Evolutionary conservation across 2,888 invertebrate species (phyloP), one percentile per base, ranked within the genome.

Genomic region (Drosophila ezoana): DNA sequence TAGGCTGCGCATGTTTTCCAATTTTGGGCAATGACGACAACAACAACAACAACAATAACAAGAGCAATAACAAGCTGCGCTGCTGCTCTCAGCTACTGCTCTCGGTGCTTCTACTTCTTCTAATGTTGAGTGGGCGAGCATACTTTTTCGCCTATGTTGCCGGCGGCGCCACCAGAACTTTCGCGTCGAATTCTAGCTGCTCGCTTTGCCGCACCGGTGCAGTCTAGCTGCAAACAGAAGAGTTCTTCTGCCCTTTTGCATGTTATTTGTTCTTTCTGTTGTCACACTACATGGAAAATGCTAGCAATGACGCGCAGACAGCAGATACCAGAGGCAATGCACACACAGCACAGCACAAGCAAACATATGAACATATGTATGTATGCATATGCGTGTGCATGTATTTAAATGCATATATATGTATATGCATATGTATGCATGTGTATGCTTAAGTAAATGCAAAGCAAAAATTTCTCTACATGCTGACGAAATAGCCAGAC

Each of bases 1-100:
- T 45, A 41, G 57, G 40, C 52, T 79, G 82, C 82, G 82, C 82
- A 81, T 83, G 84, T 63, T 86, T 65, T 47, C 47, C 78, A 69
- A 67, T 86, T 85, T 77, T 77, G 63, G 72, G 76, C 76, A 76
- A 74, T 53, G 66, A 68, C 66, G 62, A 57, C 57, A 69, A 70
- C 33, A 70, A 65, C n/a, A n/a, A n/a, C n/a, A n/a, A n/a, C n/a
- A n/a, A n/a, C n/a, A n/a, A n/a, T n/a, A n/a, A n/a, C 45, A 72
- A 53, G 45, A 70, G 61, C 35, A 70, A 60, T 43, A 68, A 73
- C 60, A 63, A 76, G 53, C 41, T 40, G 43, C 28, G 28, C 8
- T 28, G 20, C 52, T 52, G 20, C 52, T 52, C 69, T 52, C 45
- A 23, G 48, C 48, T 28, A 28, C 35, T 43, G 23, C 16, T 23